Percentiles rank a stretch among this genome's conserved stretches.
Evolutionary conservation across 2,888 invertebrate species (phyloP).

Genomic region (Andrena praecox): DNA sequence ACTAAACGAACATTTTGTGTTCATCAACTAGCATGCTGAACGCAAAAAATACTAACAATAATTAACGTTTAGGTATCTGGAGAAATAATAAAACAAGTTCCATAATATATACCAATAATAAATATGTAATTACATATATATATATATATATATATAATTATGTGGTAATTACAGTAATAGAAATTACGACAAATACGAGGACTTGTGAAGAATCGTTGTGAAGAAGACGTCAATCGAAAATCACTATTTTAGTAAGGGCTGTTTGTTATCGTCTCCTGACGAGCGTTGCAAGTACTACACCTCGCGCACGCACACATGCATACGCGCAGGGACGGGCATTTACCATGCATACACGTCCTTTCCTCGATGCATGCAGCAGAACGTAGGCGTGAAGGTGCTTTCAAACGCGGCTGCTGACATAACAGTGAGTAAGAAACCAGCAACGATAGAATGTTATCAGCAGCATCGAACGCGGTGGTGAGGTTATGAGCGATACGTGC

Average conservation of each 20-base stretch:
- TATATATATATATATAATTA: not conserved
- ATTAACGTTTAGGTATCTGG: too few species aligned
- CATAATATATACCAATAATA: too few species aligned
- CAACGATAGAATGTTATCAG: slow-evolving; percentile 77
- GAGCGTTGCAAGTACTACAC: slow-evolving; percentile 14
- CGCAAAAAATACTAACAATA: too few species aligned
- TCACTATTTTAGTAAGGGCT: slow-evolving; percentile 28
- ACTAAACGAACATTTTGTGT: too few species aligned
- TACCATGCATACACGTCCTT: slow-evolving; percentile 40
- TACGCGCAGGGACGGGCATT: slow-evolving; percentile 4
- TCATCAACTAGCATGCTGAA: too few species aligned
- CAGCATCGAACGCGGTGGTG: slow-evolving; percentile 74
- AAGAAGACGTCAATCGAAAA: slow-evolving; percentile 12
- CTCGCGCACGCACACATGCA: not conserved
- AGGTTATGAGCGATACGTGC: slow-evolving; percentile 80
- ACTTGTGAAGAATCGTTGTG: too few species aligned
- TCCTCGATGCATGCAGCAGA: slow-evolving; percentile 40
- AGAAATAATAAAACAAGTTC: too few species aligned
- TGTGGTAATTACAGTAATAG: not conserved
- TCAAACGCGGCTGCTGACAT: slow-evolving; percentile 71
- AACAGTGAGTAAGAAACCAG: slow-evolving; percentile 66
- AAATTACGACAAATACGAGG: slow-evolving; percentile 25
- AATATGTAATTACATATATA: not conserved
- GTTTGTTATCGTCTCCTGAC: slow-evolving; percentile 30
- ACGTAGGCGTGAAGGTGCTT: slow-evolving; percentile 79